phyloP scores from a whole-genome alignment of 2,113 vertebrate genomes.

The Suncus etruscus region DNA sequence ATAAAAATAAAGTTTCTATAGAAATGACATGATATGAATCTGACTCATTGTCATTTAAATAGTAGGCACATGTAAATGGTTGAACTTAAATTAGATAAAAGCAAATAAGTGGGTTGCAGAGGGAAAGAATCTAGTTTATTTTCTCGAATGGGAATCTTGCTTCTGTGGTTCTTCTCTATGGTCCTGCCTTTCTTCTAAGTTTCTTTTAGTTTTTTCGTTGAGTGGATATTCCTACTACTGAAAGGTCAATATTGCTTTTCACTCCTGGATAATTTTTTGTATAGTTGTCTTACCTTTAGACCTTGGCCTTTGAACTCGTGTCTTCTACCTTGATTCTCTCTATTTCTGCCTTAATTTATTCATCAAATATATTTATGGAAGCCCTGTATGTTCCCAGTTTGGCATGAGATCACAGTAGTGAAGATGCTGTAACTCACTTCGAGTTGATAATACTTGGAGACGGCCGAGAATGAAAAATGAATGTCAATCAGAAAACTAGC shows the following conservation, averaged over 20 bases:
- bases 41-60: background rate
- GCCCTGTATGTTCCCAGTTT: background rate
- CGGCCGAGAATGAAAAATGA: background rate
- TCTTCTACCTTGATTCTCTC: background rate
- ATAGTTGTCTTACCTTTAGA: background rate
- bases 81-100: conserved; percentile 42
- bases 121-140: conserved; percentile 31
- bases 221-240: background rate
- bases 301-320: background rate
- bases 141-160: conserved; percentile 4
- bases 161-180: background rate
- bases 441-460: background rate
- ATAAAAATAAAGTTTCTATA: background rate
- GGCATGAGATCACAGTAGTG: background rate
- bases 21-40: background rate
- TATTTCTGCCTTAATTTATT: background rate
- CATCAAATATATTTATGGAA: background rate
- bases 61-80: background rate
- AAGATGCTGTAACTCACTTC: background rate
- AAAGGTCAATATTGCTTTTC: conserved; percentile 26
- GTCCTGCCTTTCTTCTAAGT: background rate
- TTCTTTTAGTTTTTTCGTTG: background rate
- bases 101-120: conserved; percentile 38
- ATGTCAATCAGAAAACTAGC: background rate
- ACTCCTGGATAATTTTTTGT: conserved; percentile 9